Percentiles rank a stretch among this genome's conserved stretches.
Conservation (phyloP, 1,140 invertebrate genomes). For the Formica selysi region DNA sequence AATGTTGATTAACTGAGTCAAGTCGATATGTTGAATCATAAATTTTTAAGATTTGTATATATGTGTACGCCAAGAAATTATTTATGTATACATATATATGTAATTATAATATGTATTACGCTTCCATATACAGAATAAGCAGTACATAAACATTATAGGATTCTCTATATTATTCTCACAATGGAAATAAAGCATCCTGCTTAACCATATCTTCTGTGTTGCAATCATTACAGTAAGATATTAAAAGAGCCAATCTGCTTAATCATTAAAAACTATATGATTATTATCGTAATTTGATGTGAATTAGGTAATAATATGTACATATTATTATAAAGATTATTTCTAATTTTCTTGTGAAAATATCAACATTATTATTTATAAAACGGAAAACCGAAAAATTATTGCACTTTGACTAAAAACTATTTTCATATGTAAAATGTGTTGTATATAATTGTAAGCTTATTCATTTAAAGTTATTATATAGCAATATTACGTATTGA, state of each 20-base stretch:
- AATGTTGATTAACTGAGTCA: background rate
- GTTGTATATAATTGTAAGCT: constrained; percentile 1
- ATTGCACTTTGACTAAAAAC: background rate
- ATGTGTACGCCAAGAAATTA: constrained; percentile 4
- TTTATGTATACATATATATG: constrained; percentile 14
- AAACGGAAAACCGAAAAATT: background rate
- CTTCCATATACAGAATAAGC: constrained; percentile 22
- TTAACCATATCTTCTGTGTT: constrained; percentile 14
- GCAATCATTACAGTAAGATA: background rate
- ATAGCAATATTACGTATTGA: constrained; percentile 8
- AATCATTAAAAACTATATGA: constrained; percentile 37
- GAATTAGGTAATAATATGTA: constrained; percentile 24
- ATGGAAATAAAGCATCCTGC: constrained; percentile 39
- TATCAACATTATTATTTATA: constrained; percentile 27
- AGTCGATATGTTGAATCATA: background rate
- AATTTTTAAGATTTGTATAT: constrained; percentile 19
- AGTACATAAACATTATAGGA: constrained; percentile 25
- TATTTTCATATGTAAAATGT: constrained; percentile 25
- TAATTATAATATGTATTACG: constrained; percentile 28
- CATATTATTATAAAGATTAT: constrained; percentile 23
- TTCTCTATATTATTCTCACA: constrained; percentile 25
- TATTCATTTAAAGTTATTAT: constrained; percentile 14
- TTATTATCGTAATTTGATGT: constrained; percentile 14
- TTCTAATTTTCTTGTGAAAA: constrained; percentile 13
- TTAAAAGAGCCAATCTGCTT: constrained; percentile 19